These are phyloP conservation scores for Arizona elegans DNA, from an alignment of 2,113 vertebrate species.

Conservation along the genomic window DNA sequence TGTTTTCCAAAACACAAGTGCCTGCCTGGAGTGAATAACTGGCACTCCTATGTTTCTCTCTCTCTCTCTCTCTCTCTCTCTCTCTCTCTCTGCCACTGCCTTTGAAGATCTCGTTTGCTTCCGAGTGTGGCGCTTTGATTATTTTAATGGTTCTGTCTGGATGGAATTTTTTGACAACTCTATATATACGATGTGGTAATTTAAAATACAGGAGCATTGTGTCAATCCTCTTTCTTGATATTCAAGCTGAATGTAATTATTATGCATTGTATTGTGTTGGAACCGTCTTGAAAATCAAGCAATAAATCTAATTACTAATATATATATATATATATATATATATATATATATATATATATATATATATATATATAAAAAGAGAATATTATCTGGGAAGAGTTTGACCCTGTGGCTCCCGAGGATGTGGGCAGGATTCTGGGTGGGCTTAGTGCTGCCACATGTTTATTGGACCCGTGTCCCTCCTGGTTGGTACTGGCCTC, in stretches of 20 bases:
- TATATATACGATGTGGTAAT: background rate
- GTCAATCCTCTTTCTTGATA: no score
- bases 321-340: no score
- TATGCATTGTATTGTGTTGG: background rate
- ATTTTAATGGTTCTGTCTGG: background rate
- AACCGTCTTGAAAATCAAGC: background rate
- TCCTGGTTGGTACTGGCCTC: no score
- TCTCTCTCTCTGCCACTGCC: background rate
- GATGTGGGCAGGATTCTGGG: no score
- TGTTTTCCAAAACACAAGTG: background rate
- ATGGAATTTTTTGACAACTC: background rate
- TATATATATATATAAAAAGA: no score
- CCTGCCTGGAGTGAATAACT: background rate
- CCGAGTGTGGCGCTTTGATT: background rate
- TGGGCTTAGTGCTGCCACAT: no score
- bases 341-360: no score
- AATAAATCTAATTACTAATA: background rate
- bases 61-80: no score
- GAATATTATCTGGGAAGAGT: no score
- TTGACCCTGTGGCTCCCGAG: no score
- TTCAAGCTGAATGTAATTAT: background rate
- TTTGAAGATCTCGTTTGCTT: background rate
- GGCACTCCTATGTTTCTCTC: background rate
- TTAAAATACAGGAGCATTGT: background rate
- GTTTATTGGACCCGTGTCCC: no score